Conservation (phyloP, 2,888 invertebrate genomes). For the Melolontha melolontha region DNA sequence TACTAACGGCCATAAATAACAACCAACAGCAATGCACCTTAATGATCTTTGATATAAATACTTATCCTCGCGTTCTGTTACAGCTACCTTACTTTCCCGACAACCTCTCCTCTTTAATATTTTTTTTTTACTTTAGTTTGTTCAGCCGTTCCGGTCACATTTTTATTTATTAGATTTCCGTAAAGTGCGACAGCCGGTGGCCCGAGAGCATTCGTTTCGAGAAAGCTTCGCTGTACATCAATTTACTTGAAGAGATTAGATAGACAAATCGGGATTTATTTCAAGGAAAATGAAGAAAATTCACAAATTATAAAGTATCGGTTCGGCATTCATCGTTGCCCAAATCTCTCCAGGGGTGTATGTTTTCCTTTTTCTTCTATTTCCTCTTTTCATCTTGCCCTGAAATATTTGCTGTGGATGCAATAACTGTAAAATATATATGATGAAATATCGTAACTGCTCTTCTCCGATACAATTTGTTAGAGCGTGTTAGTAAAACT, state of each 20-base stretch:
- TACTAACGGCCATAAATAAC: slow-evolving; percentile 21
- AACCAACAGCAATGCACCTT: slow-evolving; percentile 26
- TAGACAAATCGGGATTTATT: slow-evolving; percentile 40
- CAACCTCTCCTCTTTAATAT: neutral
- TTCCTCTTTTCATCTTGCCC: neutral
- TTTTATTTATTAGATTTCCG: slow-evolving; percentile 33
- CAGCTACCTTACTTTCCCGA: neutral
- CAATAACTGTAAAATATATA: slow-evolving; percentile 15
- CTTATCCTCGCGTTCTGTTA: neutral
- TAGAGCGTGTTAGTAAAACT: neutral
- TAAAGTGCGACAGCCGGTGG: slow-evolving; percentile 7
- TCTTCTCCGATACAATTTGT: neutral
- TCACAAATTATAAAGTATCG: slow-evolving; percentile 40
- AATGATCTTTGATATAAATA: slow-evolving; percentile 34
- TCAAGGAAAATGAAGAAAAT: slow-evolving; percentile 38
- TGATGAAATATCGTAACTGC: slow-evolving; percentile 24
- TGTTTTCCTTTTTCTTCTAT: slow-evolving; percentile 7
- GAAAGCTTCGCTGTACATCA: slow-evolving; percentile 31
- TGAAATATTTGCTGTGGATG: slow-evolving; percentile 10
- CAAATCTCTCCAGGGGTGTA: neutral
- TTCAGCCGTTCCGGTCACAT: slow-evolving; percentile 21
- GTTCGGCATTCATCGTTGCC: slow-evolving; percentile 24
- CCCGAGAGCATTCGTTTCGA: slow-evolving; percentile 8
- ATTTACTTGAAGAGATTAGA: slow-evolving; percentile 42
- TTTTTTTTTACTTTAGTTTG: slow-evolving; percentile 25